A percentile compares a stretch with the other conserved stretches of the same genome.
Evolutionary conservation across 2,113 vertebrate species (phyloP).

Genomic region (Sebastes schlegelii): DNA sequence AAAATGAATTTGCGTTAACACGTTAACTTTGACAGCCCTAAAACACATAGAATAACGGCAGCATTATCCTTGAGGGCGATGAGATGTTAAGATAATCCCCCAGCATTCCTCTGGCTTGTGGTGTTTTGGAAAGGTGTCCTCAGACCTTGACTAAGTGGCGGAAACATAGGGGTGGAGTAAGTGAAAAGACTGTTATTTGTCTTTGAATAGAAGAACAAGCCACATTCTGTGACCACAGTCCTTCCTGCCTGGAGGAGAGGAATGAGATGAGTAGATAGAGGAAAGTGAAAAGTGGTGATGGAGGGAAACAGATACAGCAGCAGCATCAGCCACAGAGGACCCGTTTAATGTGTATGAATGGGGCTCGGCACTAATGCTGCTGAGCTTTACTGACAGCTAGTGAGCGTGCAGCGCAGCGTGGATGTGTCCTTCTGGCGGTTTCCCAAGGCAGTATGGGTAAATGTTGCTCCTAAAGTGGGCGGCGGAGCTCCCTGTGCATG

Average conservation of each 20-base stretch:
- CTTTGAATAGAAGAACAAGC: constrained; percentile 37
- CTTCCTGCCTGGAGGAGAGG: constrained; percentile 17
- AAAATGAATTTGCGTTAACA: too few relatives aligned
- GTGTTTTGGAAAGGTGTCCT: constrained; percentile 45
- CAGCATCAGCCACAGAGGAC: constrained; percentile 38
- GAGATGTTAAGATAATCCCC: not conserved
- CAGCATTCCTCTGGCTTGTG: constrained; percentile 20
- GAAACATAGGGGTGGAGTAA: constrained; percentile 18
- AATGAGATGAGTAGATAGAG: constrained; percentile 40
- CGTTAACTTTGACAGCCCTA: too few relatives aligned
- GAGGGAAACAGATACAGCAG: constrained; percentile 45
- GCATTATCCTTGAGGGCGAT: not conserved
- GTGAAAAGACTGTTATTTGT: constrained; percentile 45
- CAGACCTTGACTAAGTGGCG: constrained; percentile 41
- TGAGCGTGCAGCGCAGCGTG: constrained; percentile 31
- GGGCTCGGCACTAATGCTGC: constrained; percentile 33
- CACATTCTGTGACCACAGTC: constrained; percentile 35
- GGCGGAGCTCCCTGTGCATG: constrained; percentile 34
- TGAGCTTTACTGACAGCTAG: constrained; percentile 43
- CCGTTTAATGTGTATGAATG: constrained; percentile 44
- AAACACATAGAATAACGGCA: not conserved
- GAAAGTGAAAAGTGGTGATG: constrained; percentile 36
- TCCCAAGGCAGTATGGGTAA: constrained; percentile 57
- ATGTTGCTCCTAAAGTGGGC: constrained; percentile 31
- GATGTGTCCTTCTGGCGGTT: constrained; percentile 42